Evolutionary conservation across 2,888 invertebrate genomes (phyloP).

Genomic region (Diplolepis rosae): DNA sequence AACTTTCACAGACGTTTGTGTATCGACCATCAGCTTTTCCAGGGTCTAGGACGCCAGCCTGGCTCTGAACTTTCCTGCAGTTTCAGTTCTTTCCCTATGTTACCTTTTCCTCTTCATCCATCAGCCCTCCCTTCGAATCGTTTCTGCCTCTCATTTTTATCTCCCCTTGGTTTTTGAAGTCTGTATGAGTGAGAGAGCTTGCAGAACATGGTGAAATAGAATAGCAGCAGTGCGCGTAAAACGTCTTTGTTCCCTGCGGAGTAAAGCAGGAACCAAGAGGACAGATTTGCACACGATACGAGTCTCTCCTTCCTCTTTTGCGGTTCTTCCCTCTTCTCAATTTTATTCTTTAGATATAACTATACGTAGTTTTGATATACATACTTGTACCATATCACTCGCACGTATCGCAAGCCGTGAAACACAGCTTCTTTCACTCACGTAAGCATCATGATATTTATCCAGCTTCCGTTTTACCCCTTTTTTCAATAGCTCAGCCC

Average conservation of each 20-base stretch:
- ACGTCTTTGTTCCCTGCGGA: constrained; percentile 33
- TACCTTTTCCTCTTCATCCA: background rate
- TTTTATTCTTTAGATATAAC: no score
- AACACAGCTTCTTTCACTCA: background rate
- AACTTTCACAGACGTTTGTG: background rate
- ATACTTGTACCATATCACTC: constrained; percentile 22
- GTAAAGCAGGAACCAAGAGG: constrained; percentile 26
- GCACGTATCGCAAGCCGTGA: background rate
- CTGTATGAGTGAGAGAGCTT: constrained; percentile 15
- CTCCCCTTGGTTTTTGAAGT: constrained; percentile 10
- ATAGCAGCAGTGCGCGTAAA: constrained; percentile 32
- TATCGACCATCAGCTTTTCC: background rate
- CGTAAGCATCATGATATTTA: background rate
- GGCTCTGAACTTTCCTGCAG: background rate
- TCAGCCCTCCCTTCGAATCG: background rate
- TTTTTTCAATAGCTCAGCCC: constrained; percentile 5
- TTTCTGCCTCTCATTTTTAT: constrained; percentile 25
- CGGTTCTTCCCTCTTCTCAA: background rate
- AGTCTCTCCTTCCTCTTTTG: constrained; percentile 3
- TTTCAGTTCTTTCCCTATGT: no score
- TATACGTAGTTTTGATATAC: background rate
- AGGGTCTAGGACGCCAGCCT: background rate
- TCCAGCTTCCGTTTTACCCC: constrained; percentile 13
- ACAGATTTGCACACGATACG: constrained; percentile 34
- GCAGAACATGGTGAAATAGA: constrained; percentile 10